Percentiles rank a stretch among this genome's conserved stretches.
phyloP scores from a whole-genome alignment of 2,113 vertebrate genomes.

The Thalassoma bifasciatum region DNA sequence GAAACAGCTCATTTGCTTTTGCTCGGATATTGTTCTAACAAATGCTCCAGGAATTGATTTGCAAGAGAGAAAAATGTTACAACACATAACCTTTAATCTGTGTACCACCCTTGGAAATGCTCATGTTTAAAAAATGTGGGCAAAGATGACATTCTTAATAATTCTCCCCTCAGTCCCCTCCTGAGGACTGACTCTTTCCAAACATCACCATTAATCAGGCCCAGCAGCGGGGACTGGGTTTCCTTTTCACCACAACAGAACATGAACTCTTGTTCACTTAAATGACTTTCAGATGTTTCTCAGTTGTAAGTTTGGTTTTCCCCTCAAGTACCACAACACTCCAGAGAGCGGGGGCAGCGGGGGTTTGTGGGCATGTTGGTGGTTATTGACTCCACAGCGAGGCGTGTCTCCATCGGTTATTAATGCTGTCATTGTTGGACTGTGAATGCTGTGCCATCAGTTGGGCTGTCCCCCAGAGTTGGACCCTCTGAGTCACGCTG shows the following conservation, averaged over 20 bases:
- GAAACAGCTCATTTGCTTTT: neutral
- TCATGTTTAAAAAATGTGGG: neutral
- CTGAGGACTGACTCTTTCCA: conserved; percentile 7
- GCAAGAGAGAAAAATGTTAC: neutral
- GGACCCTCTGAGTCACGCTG: conserved; percentile 57
- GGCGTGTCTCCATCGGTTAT: conserved; percentile 43
- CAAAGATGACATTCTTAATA: neutral
- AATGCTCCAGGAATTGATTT: neutral
- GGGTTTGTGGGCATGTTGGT: conserved; percentile 29
- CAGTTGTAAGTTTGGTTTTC: conserved; percentile 55
- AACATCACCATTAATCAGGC: conserved; percentile 5
- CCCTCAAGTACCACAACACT: conserved; percentile 33
- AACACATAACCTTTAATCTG: neutral
- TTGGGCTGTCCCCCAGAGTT: conserved; percentile 35
- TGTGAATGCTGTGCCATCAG: conserved; percentile 40
- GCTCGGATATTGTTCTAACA: too few species aligned
- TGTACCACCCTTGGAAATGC: neutral
- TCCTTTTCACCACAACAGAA: conserved; percentile 21
- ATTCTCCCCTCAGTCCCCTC: neutral
- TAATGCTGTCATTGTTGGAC: conserved; percentile 48
- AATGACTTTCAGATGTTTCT: conserved; percentile 44
- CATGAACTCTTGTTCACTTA: conserved; percentile 37
- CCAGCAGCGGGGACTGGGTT: conserved; percentile 4
- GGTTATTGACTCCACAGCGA: conserved; percentile 33
- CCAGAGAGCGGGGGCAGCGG: conserved; percentile 16